Evolutionary conservation across 30 jellyfish, hydroid and myxozoan genomes (phyloP).

Genomic region (Aurelia coerulea): DNA sequence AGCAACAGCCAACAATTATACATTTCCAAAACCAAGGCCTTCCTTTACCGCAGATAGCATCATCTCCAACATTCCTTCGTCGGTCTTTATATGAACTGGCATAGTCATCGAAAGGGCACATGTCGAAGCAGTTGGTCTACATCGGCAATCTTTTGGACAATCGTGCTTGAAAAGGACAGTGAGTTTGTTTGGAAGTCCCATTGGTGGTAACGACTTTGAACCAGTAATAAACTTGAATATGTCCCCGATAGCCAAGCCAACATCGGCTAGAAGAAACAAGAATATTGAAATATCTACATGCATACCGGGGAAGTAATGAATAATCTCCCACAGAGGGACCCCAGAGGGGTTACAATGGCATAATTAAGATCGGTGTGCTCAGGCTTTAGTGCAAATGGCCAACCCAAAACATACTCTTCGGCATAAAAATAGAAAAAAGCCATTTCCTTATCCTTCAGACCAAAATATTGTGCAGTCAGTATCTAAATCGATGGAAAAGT

Average conservation of each 20-base stretch:
- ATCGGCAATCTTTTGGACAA: conserved; percentile 1
- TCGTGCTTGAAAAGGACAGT: conserved; percentile 3
- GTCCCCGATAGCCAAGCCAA: conserved; percentile 1
- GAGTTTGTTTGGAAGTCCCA: conserved; percentile 14
- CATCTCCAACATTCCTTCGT: neutral
- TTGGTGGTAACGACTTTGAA: conserved; percentile 6
- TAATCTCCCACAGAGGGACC: no score
- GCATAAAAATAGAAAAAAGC: no score
- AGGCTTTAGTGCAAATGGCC: no score
- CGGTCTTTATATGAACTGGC: conserved; percentile 2
- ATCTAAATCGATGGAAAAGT: no score
- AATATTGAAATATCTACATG: neutral
- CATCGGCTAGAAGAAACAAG: conserved; percentile 24
- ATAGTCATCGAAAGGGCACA: conserved; percentile 16
- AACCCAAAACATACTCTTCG: no score
- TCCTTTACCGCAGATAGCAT: neutral
- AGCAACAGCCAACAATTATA: no score
- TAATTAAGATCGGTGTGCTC: no score
- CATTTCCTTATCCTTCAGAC: no score
- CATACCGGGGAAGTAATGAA: no score
- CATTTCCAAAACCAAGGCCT: conserved; percentile 1
- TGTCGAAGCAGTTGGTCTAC: conserved; percentile 15
- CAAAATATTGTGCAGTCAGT: no score
- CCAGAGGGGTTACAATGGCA: no score
- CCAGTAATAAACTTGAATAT: conserved; percentile 13